phyloP scores from a whole-genome alignment of 2,888 invertebrate genomes.

The Calameuta idolon region DNA sequence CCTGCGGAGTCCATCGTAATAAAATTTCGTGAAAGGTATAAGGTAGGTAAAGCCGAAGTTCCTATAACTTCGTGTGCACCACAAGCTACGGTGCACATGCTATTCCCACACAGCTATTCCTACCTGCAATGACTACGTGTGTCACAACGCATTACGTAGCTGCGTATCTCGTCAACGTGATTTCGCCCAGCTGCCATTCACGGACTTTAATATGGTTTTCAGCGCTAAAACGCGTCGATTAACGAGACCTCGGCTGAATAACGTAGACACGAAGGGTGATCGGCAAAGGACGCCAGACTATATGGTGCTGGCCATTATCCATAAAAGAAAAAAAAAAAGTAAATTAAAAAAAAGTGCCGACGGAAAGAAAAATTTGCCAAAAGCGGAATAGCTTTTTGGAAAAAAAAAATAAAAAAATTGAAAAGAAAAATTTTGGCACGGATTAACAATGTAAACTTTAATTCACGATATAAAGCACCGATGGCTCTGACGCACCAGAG shows the following conservation, averaged over 20 bases:
- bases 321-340: background rate
- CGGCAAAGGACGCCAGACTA: background rate
- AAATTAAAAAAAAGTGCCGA: background rate
- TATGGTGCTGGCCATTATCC: background rate
- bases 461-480: background rate
- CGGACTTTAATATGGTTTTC: constrained; percentile 50
- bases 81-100: background rate
- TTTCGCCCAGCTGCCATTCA: constrained; percentile 44
- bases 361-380: background rate
- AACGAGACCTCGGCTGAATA: constrained; percentile 42
- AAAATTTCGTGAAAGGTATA: background rate
- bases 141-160: constrained; percentile 31
- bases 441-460: background rate
- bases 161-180: constrained; percentile 38
- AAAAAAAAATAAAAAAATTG: background rate
- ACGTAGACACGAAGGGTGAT: background rate
- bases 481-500: background rate
- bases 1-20: background rate
- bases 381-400: background rate
- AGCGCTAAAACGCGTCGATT: constrained; percentile 45
- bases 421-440: background rate
- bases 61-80: background rate
- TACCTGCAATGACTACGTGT: background rate
- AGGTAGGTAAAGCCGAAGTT: no score
- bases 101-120: background rate